Percentiles rank a stretch among this genome's conserved stretches.
Evolutionary conservation across 2,888 invertebrate genomes (phyloP).

Genomic region (Zaprionus bogoriensis): DNA sequence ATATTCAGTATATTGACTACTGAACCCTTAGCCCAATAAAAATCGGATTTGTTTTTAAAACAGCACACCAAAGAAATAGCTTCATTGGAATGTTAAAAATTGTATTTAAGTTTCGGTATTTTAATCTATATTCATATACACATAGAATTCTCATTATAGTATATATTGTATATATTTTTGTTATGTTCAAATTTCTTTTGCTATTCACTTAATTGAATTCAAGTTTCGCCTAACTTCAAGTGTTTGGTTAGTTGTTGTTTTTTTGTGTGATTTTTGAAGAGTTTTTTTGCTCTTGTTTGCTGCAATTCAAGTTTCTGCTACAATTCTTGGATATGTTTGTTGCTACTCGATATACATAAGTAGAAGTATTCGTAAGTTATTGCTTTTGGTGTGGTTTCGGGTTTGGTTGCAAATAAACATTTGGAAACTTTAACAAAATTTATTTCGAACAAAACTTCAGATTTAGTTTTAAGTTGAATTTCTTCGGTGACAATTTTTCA

Average conservation of each 20-base stretch:
- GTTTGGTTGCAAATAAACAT: not conserved
- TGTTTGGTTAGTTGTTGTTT: conserved; percentile 29
- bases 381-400: not conserved
- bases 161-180: conserved; percentile 19
- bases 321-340: conserved; percentile 46
- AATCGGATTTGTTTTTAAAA: conserved; percentile 64
- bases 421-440: not conserved
- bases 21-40: conserved; percentile 21
- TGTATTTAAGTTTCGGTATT: conserved; percentile 74
- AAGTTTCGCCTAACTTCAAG: conserved; percentile 37
- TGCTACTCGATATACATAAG: conserved; percentile 29
- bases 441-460: not conserved
- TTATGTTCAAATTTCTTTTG: conserved; percentile 12
- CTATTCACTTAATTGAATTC: conserved; percentile 38
- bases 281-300: conserved; percentile 67
- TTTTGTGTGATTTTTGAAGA: conserved; percentile 74
- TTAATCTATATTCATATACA: conserved; percentile 50
- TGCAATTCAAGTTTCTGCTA: conserved; percentile 47
- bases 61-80: conserved; percentile 79
- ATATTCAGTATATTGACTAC: too few species aligned
- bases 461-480: not conserved
- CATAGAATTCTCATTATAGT: conserved; percentile 39
- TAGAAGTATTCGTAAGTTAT: conserved; percentile 11
- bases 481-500: not conserved
- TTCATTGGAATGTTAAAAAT: conserved; percentile 81